phyloP scores from a whole-genome alignment of 2,888 invertebrate genomes.

The Scaptomyza polygonia region DNA sequence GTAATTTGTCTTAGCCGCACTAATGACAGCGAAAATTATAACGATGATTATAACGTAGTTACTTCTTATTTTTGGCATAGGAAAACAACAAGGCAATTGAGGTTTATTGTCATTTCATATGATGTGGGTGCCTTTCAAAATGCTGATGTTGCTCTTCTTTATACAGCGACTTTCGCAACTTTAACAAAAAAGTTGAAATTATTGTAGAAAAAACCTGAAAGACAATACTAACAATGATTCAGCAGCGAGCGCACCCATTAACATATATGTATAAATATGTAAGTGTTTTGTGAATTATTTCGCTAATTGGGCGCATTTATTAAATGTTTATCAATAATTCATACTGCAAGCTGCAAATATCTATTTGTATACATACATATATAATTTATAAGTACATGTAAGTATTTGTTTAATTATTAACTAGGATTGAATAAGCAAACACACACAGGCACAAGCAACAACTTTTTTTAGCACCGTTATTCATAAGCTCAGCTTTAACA shows the following conservation, averaged over 20 bases:
- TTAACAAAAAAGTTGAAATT: conserved; percentile 15
- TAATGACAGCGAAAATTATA: conserved; percentile 13
- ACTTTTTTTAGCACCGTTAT: conserved; percentile 10
- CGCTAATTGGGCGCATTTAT: not conserved
- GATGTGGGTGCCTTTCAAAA: conserved; percentile 1
- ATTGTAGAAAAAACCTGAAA: conserved; percentile 2
- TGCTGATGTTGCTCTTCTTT: not conserved
- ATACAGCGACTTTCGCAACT: conserved; percentile 14
- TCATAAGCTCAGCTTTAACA: conserved; percentile 38
- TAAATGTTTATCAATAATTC: not conserved
- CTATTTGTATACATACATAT: not conserved
- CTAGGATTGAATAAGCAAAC: conserved; percentile 10
- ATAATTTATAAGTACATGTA: not conserved
- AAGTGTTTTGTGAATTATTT: conserved; percentile 28
- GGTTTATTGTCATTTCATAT: conserved; percentile 13
- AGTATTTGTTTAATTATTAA: not conserved
- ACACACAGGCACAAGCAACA: not conserved
- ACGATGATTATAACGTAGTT: conserved; percentile 11
- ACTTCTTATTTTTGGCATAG: not conserved
- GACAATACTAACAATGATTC: conserved; percentile 20
- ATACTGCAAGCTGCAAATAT: not conserved
- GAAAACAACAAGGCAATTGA: not conserved
- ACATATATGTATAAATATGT: too few relatives aligned
- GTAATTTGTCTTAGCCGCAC: conserved; percentile 26
- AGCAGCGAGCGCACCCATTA: conserved; percentile 21